phyloP scores from a whole-genome alignment of 2,888 invertebrate species.

The Acanthosepion lycidas region DNA sequence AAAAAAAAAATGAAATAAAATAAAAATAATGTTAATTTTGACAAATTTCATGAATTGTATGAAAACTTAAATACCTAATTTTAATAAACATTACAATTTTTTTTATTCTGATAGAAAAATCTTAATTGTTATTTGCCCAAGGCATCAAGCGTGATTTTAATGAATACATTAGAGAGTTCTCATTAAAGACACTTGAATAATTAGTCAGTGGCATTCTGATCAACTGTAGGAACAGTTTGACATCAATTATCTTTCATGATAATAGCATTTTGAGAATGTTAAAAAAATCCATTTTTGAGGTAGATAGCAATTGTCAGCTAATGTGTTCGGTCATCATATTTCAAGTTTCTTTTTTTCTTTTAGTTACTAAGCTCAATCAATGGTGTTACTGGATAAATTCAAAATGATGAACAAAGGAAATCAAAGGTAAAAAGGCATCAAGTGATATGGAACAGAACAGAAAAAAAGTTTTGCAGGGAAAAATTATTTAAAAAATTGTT shows the following conservation, averaged over 20 bases:
- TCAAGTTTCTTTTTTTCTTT: not conserved
- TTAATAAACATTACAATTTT: not conserved
- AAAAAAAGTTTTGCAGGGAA: not conserved
- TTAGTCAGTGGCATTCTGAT: not conserved
- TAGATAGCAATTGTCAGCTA: not conserved
- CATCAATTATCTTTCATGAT: not conserved
- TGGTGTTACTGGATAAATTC: not conserved
- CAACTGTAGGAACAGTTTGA: not conserved
- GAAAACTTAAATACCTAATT: not conserved
- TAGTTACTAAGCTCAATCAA: not conserved
- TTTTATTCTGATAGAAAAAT: slow-evolving; percentile 33
- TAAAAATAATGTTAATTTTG: slow-evolving; percentile 8
- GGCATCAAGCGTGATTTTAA: too few relatives aligned
- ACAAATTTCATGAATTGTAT: not conserved
- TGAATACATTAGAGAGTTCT: not conserved
- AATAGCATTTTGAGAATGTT: not conserved
- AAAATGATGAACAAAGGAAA: not conserved
- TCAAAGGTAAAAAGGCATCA: not conserved
- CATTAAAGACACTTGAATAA: not conserved
- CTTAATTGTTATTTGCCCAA: slow-evolving; percentile 1
- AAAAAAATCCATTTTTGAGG: not conserved
- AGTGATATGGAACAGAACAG: not conserved
- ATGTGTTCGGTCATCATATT: not conserved
- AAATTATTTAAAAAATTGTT: not conserved
- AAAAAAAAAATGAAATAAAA: not conserved